phyloP scores from a whole-genome alignment of 2,797 vertebrate genomes.

The Chromis chromis region DNA sequence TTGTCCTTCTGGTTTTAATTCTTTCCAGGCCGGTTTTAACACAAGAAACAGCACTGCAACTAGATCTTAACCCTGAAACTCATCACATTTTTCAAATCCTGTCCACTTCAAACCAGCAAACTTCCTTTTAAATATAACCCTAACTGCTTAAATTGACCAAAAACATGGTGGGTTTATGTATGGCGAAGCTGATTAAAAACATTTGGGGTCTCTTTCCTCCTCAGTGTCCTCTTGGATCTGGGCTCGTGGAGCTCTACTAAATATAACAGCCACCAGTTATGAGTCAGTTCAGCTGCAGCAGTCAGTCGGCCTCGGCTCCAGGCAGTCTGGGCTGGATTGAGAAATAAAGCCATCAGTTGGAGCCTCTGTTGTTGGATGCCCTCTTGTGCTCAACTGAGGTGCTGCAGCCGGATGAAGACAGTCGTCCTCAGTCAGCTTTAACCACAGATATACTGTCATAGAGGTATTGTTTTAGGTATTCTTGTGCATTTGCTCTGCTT shows the following conservation, averaged over 20 bases:
- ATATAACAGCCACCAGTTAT: conserved; percentile 3
- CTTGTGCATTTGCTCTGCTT: too few species aligned
- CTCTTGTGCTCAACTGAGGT: conserved; percentile 39
- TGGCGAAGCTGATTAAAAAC: background rate
- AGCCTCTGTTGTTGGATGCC: conserved; percentile 48
- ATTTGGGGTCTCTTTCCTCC: conserved; percentile 3
- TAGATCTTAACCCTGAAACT: too few species aligned
- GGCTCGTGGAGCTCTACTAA: background rate
- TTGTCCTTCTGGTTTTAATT: background rate
- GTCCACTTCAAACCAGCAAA: background rate
- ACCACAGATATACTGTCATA: too few species aligned
- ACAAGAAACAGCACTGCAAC: too few species aligned
- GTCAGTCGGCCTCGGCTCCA: conserved; percentile 4
- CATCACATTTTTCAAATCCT: too few species aligned
- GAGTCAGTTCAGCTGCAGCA: conserved; percentile 16
- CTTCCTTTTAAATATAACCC: background rate
- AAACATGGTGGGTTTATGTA: background rate
- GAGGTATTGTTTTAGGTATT: too few species aligned
- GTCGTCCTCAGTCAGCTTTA: background rate
- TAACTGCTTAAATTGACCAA: background rate
- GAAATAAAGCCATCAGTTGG: conserved; percentile 15
- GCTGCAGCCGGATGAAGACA: conserved; percentile 17
- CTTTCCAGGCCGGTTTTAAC: too few species aligned
- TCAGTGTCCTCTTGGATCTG: background rate
- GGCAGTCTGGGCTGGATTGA: conserved; percentile 1